Base-by-base conservation (phyloP, 2,113 vertebrate species). In the Astur gentilis region DNA sequence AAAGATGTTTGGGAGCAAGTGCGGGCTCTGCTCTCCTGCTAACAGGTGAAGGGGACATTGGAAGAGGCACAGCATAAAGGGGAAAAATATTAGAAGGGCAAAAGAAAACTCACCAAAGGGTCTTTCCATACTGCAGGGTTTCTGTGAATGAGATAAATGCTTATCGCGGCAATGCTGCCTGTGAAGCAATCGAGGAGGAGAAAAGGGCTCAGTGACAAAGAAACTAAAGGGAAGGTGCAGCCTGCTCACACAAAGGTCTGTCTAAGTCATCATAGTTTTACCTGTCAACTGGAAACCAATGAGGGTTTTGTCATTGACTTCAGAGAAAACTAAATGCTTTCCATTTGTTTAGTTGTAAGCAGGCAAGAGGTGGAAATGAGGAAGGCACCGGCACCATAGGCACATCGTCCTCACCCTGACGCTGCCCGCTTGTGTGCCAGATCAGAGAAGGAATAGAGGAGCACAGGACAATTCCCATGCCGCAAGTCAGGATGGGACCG, bases 61-160 rank as follows among this genome's bases (percentile, higher is more conserved):
- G 2, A 73, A 77, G 14, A 90, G 26, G 22, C 11, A 62, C 8
- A 58, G 19, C 23, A 52, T 13, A 60, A 42, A 75, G 11, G 11
- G 16, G 4, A 67, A 83, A 83, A 61, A 4, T 25, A 49, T 40
- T 7, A 52, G 49, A 67, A 81, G 18, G 60, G 32, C 12, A 71
- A 55, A 93, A n/a, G 15, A 80, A 88, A 85, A 49, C 96, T 87
- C 89, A 97, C 97, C 95, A 23, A 85, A 67, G 97, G 97, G 58
- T 98, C 93, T 54, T 97, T 96, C 97, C 97, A 98, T 25, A 97
- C 25, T 4, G 8, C 7, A 15, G 95, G 87, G 38, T 95, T 97
- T 84, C 97, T 96, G 89, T 98, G 97, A 60, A 97, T 96, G 55
- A 90, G 58, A 70, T 96, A 97, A 72, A 98, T 94, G 80, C 95